Percentiles rank a stretch among this genome's conserved stretches.
These are phyloP conservation scores for Rotaria macrura DNA, from an alignment of 2,888 invertebrate genomes.

Conservation along the genomic window DNA sequence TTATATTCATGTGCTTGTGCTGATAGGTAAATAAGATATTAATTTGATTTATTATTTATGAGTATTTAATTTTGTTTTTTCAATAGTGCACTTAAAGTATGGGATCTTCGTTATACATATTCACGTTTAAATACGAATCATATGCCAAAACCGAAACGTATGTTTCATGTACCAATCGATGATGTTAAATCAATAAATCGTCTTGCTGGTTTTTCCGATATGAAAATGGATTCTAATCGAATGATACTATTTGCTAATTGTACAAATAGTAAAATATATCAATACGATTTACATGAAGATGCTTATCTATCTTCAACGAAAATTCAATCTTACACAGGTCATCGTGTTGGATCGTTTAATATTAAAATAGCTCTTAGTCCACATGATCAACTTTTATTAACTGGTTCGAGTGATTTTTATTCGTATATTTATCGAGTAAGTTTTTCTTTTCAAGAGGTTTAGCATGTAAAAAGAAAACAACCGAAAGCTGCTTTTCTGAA, in stretches of 20 bases:
- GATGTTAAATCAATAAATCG: slow-evolving; percentile 18
- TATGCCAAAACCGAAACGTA: slow-evolving; percentile 7
- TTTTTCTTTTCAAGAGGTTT: no score
- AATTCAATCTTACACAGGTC: not conserved
- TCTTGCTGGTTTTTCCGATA: slow-evolving; percentile 3
- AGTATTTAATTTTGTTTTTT: not conserved
- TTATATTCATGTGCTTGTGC: slow-evolving; percentile 16
- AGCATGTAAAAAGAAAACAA: no score
- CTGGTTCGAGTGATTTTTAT: slow-evolving; percentile 10
- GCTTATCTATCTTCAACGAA: not conserved
- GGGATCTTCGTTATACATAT: slow-evolving; percentile 20
- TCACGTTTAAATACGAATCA: not conserved
- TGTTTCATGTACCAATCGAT: not conserved
- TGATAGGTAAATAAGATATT: not conserved
- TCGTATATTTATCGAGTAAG: slow-evolving; percentile 19
- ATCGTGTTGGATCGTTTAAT: slow-evolving; percentile 12
- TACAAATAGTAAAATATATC: slow-evolving; percentile 22
- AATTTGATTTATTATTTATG: not conserved
- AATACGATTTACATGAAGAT: not conserved
- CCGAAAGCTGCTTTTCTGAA: no score
- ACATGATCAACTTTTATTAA: slow-evolving; percentile 19
- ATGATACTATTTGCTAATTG: slow-evolving; percentile 14
- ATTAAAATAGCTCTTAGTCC: slow-evolving; percentile 18
- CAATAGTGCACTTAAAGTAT: not conserved
- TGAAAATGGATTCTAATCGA: slow-evolving; percentile 17